Base-by-base conservation (phyloP, 2,797 vertebrate genomes). In the Alcedo quadribrachys region DNA sequence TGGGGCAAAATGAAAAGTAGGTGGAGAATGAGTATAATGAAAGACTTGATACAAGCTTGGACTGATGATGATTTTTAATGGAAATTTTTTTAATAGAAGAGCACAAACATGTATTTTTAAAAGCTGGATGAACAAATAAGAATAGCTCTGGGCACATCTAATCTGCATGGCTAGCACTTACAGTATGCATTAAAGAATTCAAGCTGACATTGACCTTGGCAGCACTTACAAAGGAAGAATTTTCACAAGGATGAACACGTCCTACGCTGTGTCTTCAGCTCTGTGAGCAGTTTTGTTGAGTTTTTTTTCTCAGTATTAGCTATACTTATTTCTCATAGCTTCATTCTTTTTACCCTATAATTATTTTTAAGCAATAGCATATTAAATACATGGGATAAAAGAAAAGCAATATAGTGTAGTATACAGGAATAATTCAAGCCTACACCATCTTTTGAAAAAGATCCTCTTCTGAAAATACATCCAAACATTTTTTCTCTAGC, bases 211-310 rank as follows among this genome's bases (percentile, higher is more conserved):
- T 96, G 96, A 95, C 94, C 93, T 95, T 96, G 95, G 91, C 93
- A 96, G 78, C 85, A 93, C 67, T 94, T 93, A 82, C 69, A 95
- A 94, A 95, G 71, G 90, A 88, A 95, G 92, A 94, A 93, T 93
- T 95, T 91, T 95, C 94, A 96, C 92, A 87, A 93, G 87, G 95
- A 95, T 95, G 94, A 97, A 91, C 89, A 93, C 33, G 50, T 96
- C 68, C 7, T 65, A 92, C 0, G 0, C 75, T 83, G 57, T 89
- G 61, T 90, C 74, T 96, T 94, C 94, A 93, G 45, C 85, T 88
- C 60, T 28, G 65, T 83, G 87, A 96, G 79, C 57, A 85, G 66
- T 63, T 78, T 63, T 84, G 55, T 27, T 40, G 37, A 9, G 4
- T 69, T 84, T 76, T 68, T 57, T 85, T 89, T 96, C 30, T 57